Evolutionary conservation across 2,797 vertebrate species (phyloP).

Genomic region (Lemur catta): DNA sequence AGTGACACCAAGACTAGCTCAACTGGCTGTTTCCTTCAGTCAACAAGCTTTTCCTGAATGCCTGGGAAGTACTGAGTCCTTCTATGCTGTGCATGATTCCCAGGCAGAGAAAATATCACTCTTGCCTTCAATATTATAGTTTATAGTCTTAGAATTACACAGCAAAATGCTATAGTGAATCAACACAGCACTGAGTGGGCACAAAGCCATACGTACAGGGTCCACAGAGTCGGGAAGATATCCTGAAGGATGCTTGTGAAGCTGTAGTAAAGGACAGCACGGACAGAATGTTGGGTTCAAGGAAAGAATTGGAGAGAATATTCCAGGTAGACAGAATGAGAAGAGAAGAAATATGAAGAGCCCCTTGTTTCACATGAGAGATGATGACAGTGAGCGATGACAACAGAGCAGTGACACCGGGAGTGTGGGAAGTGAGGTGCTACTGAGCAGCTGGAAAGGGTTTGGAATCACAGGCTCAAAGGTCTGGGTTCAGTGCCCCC

Average conservation of each 20-base stretch:
- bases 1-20: neutral
- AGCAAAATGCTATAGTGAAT: neutral
- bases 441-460: neutral
- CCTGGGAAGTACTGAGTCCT: neutral
- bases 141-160: neutral
- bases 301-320: neutral
- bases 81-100: neutral
- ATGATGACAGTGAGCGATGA: neutral
- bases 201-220: neutral
- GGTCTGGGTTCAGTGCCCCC: neutral
- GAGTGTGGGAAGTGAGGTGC: neutral
- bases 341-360: neutral
- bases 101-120: neutral
- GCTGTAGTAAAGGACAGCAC: neutral
- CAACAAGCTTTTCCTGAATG: neutral
- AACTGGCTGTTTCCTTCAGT: neutral
- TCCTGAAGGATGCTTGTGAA: neutral
- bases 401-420: fast-evolving
- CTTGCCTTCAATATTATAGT: neutral
- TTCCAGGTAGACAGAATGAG: neutral
- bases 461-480: neutral
- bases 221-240: neutral
- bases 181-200: neutral
- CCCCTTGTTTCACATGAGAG: neutral
- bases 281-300: neutral